Percentiles rank a stretch among this genome's conserved stretches.
Conservation (phyloP, 2,113 vertebrate species). For the Caranx ignobilis region DNA sequence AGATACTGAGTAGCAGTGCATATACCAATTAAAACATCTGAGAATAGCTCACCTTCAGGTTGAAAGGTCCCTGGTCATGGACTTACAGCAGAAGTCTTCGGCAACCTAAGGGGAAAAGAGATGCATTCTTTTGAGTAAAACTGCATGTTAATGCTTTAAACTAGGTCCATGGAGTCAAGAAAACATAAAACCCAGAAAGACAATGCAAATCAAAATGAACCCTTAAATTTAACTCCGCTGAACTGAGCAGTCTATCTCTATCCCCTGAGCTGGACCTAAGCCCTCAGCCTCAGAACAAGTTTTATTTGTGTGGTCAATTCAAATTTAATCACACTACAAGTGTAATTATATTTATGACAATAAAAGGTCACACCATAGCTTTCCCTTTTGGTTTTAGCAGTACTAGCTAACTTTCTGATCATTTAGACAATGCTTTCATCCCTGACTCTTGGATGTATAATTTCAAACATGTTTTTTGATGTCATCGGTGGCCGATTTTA, state of each 20-base stretch:
- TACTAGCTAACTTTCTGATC: not conserved
- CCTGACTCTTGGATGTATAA: not conserved
- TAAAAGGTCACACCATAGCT: not conserved
- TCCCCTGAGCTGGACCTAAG: not conserved
- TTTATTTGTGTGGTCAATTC: not conserved
- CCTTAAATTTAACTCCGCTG: slow-evolving; percentile 17
- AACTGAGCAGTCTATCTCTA: not conserved
- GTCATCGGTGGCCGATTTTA: not conserved
- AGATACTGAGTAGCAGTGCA: not conserved
- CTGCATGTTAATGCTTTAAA: not conserved
- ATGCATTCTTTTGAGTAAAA: slow-evolving; percentile 1
- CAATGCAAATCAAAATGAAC: not conserved
- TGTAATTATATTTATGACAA: slow-evolving; percentile 15
- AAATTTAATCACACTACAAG: not conserved
- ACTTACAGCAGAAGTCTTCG: slow-evolving; percentile 58
- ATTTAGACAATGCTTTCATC: not conserved
- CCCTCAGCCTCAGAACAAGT: not conserved
- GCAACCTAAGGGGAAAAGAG: slow-evolving; percentile 52
- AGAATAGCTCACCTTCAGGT: slow-evolving; percentile 65
- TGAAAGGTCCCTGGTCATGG: slow-evolving; percentile 65
- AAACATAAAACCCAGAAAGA: not conserved
- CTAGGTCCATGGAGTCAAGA: not conserved
- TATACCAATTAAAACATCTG: not conserved
- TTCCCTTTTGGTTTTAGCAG: not conserved
- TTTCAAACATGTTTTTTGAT: not conserved